phyloP scores from a whole-genome alignment of 2,113 vertebrate genomes.

The Eidolon helvum region DNA sequence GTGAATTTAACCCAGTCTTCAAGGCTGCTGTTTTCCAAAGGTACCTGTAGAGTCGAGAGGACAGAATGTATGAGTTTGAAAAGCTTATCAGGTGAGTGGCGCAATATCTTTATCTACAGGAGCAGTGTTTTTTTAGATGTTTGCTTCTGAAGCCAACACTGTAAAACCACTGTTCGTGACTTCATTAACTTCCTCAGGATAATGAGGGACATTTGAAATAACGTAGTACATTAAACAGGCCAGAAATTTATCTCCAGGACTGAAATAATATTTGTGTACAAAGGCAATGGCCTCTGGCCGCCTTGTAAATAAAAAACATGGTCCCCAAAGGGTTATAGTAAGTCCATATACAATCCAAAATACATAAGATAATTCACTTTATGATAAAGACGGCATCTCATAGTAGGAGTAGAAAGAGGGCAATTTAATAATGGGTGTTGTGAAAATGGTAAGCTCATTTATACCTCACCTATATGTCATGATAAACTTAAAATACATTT shows the following conservation, averaged over 20 bases:
- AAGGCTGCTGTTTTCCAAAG: not conserved
- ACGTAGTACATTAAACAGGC: not conserved
- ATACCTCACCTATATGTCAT: not conserved
- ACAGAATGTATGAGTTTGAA: not conserved
- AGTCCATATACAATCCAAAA: not conserved
- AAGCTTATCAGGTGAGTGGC: not conserved
- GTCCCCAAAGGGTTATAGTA: not conserved
- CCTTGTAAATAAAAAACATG: not conserved
- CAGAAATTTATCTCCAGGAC: constrained; percentile 20
- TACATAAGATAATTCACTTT: not conserved
- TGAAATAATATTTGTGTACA: constrained; percentile 36
- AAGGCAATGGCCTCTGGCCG: not conserved
- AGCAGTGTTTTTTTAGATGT: not conserved
- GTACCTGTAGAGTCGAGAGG: not conserved
- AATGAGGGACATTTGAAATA: not conserved
- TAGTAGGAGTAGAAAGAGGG: not conserved
- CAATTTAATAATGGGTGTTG: not conserved
- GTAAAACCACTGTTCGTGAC: not conserved
- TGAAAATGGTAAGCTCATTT: not conserved
- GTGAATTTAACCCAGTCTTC: constrained; percentile 64
- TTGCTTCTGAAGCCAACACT: constrained; percentile 5
- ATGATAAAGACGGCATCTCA: not conserved
- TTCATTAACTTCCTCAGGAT: constrained; percentile 14
- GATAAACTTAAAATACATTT: not conserved
- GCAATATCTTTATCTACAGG: not conserved